Evolutionary conservation across 2,797 vertebrate genomes (phyloP).

Genomic region (Parambassis ranga): DNA sequence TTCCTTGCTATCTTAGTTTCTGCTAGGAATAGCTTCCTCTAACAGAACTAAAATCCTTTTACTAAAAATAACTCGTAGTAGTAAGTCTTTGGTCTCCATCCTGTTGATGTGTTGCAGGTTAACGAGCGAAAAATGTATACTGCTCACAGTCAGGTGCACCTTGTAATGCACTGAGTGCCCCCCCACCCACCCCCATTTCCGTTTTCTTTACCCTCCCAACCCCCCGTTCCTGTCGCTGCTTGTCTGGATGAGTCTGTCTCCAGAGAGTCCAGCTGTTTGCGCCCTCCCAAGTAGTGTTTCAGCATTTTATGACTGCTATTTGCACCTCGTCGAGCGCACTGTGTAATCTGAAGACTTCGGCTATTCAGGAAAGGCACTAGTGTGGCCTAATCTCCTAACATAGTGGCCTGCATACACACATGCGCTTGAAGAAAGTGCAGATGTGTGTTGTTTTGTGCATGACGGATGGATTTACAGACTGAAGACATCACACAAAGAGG

Average conservation of each 20-base stretch:
- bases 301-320: constrained; percentile 82
- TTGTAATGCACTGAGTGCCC: constrained; percentile 51
- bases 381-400: constrained; percentile 68
- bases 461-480: constrained; percentile 4
- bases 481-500: constrained; percentile 8
- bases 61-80: no score
- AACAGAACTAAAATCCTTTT: no score
- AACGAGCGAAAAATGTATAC: constrained; percentile 4
- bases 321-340: constrained; percentile 72
- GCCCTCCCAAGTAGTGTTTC: constrained; percentile 81
- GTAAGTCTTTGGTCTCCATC: background rate
- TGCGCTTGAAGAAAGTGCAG: background rate
- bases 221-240: constrained; percentile 66
- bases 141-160: constrained; percentile 66
- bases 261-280: constrained; percentile 79
- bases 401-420: constrained; percentile 24
- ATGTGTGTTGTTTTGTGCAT: constrained; percentile 18
- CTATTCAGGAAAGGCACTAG: constrained; percentile 66
- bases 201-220: constrained; percentile 42
- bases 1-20: no score
- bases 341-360: constrained; percentile 82
- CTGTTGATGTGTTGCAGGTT: background rate
- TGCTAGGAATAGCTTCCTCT: no score
- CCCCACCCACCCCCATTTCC: constrained; percentile 54
- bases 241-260: constrained; percentile 78